These are phyloP conservation scores for Tautogolabrus adspersus DNA, from an alignment of 2,113 vertebrate species.

Conservation along the genomic window DNA sequence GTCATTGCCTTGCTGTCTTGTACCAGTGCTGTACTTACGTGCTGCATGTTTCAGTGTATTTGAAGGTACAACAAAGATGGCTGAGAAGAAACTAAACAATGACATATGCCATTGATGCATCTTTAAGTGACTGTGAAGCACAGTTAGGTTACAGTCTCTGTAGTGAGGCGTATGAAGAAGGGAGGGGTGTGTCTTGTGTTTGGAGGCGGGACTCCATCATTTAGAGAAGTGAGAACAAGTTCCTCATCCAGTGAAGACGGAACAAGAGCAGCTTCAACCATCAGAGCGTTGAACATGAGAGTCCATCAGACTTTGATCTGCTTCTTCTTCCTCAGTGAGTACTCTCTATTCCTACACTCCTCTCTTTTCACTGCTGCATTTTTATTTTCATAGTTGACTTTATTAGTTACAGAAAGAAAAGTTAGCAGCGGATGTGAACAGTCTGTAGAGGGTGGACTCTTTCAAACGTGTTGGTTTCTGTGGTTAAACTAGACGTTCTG, in stretches of 20 bases:
- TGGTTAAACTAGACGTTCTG: not conserved
- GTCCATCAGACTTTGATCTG: not conserved
- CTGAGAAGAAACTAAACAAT: no score
- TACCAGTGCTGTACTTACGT: no score
- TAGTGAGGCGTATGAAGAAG: not conserved
- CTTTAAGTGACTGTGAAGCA: not conserved
- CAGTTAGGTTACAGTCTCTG: not conserved
- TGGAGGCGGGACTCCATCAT: not conserved
- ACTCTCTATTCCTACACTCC: not conserved
- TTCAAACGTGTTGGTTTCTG: conserved; percentile 1
- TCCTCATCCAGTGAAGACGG: not conserved
- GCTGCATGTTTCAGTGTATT: no score
- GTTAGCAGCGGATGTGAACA: not conserved
- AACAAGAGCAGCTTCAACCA: not conserved
- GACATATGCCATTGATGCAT: no score
- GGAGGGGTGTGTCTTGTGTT: not conserved
- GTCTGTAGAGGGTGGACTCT: not conserved
- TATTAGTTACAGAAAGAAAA: not conserved
- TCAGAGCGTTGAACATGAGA: conserved; percentile 17
- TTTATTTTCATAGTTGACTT: not conserved
- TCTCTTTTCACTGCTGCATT: not conserved
- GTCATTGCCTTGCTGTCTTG: no score
- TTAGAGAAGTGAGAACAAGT: not conserved
- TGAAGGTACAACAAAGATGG: no score
- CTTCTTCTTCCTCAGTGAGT: conserved; percentile 51